Percentiles rank a stretch among this genome's conserved stretches.
These are phyloP conservation scores for Latrodectus elegans DNA, from an alignment of 2,888 invertebrate genomes.

Conservation along the genomic window DNA sequence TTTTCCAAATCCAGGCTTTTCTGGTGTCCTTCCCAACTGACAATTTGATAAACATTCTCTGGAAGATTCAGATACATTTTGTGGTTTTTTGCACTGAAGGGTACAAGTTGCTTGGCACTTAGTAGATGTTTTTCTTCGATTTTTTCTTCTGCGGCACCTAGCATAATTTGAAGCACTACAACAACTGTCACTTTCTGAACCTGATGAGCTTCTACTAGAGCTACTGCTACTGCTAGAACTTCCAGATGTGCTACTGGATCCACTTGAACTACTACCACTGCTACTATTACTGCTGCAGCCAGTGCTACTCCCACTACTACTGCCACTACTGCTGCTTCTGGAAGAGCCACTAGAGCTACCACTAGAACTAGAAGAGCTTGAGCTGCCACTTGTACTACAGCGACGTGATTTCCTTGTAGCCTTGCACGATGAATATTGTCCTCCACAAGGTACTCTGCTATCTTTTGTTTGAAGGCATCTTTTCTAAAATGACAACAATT, in stretches of 20 bases:
- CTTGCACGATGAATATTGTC: constrained; percentile 43
- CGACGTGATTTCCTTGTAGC: constrained; percentile 37
- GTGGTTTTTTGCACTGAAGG: constrained; percentile 26
- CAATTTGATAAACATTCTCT: constrained; percentile 28
- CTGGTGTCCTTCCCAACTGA: constrained; percentile 4
- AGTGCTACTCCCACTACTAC: constrained; percentile 50
- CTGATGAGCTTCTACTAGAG: constrained; percentile 41
- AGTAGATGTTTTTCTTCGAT: constrained; percentile 22
- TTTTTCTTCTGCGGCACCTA: constrained; percentile 23
- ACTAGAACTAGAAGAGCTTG: constrained; percentile 57
- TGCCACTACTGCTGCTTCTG: constrained; percentile 48
- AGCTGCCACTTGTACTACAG: constrained; percentile 63
- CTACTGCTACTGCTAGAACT: constrained; percentile 49
- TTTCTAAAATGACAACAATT: constrained; percentile 10
- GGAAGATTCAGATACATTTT: constrained; percentile 29
- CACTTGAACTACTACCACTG: constrained; percentile 52
- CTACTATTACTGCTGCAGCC: constrained; percentile 45
- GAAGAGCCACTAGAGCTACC: constrained; percentile 51
- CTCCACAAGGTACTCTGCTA: constrained; percentile 38
- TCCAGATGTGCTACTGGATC: constrained; percentile 35
- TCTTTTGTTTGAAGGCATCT: constrained; percentile 60
- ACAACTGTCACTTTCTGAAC: constrained; percentile 63
- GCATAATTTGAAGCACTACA: constrained; percentile 56
- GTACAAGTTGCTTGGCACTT: constrained; percentile 45
- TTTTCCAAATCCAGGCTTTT: constrained; percentile 21